These are phyloP conservation scores for Leptinotarsa defecta DNA, from an alignment of 1,140 invertebrate species.

Conservation along the genomic window DNA sequence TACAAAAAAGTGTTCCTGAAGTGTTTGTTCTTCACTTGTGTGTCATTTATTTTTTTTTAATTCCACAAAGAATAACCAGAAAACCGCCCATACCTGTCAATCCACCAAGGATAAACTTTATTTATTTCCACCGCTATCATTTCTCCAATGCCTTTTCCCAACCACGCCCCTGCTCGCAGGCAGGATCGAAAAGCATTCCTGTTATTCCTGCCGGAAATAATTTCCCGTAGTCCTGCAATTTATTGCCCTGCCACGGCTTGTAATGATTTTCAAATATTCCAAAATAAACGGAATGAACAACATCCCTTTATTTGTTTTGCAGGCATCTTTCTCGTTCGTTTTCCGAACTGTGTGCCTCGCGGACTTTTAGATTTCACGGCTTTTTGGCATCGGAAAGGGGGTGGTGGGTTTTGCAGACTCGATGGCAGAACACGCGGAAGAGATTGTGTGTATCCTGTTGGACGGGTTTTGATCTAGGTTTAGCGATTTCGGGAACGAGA, in stretches of 20 bases:
- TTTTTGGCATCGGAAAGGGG: too few relatives aligned
- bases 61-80: too few relatives aligned
- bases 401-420: too few relatives aligned
- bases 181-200: slow-evolving; percentile 2
- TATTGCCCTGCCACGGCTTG: slow-evolving; percentile 7
- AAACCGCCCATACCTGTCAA: too few relatives aligned
- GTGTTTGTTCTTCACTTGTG: too few relatives aligned
- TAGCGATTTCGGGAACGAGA: neutral
- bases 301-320: neutral
- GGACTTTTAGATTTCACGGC: too few relatives aligned
- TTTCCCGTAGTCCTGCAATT: slow-evolving; percentile 5
- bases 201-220: slow-evolving; percentile 6
- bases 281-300: slow-evolving; percentile 4
- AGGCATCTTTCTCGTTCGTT: neutral
- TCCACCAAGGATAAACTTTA: too few relatives aligned
- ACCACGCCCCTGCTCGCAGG: neutral
- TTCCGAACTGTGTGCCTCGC: neutral
- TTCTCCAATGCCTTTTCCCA: too few relatives aligned
- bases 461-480: neutral
- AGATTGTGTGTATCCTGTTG: neutral
- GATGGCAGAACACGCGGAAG: neutral
- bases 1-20: too few relatives aligned
- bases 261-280: slow-evolving; percentile 9
- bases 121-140: too few relatives aligned
- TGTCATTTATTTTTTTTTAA: too few relatives aligned